Base-by-base conservation (phyloP, 2,113 vertebrate species). In the Lota lota region DNA sequence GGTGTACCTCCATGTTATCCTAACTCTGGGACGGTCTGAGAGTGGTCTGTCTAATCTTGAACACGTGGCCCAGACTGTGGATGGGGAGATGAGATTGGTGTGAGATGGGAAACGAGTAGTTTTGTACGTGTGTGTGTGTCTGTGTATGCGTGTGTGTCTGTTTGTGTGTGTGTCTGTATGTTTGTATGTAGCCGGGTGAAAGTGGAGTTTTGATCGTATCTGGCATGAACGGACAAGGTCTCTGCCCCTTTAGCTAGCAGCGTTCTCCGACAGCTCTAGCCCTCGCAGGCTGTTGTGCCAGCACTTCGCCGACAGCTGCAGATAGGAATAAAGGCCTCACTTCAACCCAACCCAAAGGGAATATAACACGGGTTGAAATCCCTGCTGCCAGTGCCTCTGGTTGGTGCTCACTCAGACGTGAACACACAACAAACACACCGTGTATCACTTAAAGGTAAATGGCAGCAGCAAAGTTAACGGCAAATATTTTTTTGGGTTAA, bases 221-320 rank as follows among this genome's bases (percentile, higher is more conserved):
- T 74, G 74, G 81, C 79, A 78, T 67, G 10, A 74, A 78, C 71
- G 87, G 80, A 86, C 78, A 74, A 67, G 79, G 76, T 73, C 76
- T 79, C 72, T 73, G 76, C 72, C 82, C 61, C 69, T 64, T 65
- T 84, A 47, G 40, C 40, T 47, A 8, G 40, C 40, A 47, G 40
- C 40, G 75, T 65, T 77, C 24, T 4, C 74, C 89, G 84, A 85
- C 83, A 85, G 84, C 75, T 83, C 69, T 68, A 67, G 76, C 40
- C 78, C 72, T 58, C 59, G 33, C 77, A 79, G 76, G 77, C 76
- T 74, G 78, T 74, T 78, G 73, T 75, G 63, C 78, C 63, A 83
- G 78, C 76, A 81, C 83, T 82, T 61, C 73, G 78, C 70, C 70
- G 72, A 86, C 88, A 88, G 83, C 81, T 86, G 87, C 70, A 76